Conservation (phyloP, 2,113 vertebrate genomes). For the Synodontis membranacea region DNA sequence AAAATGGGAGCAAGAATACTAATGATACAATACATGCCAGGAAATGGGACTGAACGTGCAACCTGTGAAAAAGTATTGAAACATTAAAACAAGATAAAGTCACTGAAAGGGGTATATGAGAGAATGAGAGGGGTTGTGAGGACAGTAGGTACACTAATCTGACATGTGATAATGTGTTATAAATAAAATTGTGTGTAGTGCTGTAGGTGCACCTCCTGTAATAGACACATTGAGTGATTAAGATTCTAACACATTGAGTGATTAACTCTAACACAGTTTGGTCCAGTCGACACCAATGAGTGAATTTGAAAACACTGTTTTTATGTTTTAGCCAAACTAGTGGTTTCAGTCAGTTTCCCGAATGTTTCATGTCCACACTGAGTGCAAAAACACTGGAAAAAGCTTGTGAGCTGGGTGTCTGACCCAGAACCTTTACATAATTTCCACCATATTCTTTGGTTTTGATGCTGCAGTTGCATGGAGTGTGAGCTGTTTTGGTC, state of each 20-base stretch:
- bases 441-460: too few species aligned
- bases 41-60: not conserved
- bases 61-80: not conserved
- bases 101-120: not conserved
- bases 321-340: not conserved
- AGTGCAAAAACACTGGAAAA: not conserved
- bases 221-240: not conserved
- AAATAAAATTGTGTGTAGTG: not conserved
- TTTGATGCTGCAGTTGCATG: not conserved
- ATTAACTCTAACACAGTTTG: too few species aligned
- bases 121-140: not conserved
- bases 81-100: not conserved
- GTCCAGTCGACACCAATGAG: too few species aligned
- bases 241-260: too few species aligned
- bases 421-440: not conserved
- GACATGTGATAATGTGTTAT: not conserved
- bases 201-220: constrained; percentile 6
- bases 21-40: not conserved
- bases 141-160: not conserved
- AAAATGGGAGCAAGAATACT: not conserved
- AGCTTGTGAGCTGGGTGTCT: not conserved
- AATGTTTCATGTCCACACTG: not conserved
- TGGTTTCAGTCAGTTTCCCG: not conserved
- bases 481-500: not conserved
- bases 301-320: not conserved